Evolutionary conservation across 2,888 invertebrate genomes (phyloP).

Genomic region (Lamproptera curius): DNA sequence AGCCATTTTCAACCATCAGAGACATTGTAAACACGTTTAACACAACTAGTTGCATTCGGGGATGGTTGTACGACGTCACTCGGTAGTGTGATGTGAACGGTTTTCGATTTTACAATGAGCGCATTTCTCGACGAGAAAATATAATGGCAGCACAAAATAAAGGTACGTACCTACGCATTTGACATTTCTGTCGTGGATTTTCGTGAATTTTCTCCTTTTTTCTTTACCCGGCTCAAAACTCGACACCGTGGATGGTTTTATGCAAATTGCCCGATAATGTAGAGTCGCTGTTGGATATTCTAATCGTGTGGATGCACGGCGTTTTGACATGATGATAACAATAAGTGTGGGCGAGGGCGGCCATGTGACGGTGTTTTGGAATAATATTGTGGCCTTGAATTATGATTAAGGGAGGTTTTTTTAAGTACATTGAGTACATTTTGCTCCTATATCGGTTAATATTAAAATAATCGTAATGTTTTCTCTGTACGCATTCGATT

Average conservation of each 20-base stretch:
- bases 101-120: slow-evolving; percentile 53
- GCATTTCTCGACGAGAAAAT: slow-evolving; percentile 41
- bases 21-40: slow-evolving; percentile 63
- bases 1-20: slow-evolving; percentile 59
- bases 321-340: slow-evolving; percentile 56
- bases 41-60: slow-evolving; percentile 38
- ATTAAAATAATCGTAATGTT: background rate
- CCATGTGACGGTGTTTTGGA: slow-evolving; percentile 59
- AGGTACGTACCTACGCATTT: slow-evolving; percentile 43
- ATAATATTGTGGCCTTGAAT: slow-evolving; percentile 44
- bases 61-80: slow-evolving; percentile 28
- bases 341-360: slow-evolving; percentile 55
- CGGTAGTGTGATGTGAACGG: slow-evolving; percentile 54
- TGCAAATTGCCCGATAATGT: slow-evolving; percentile 34
- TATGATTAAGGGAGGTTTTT: slow-evolving; percentile 20
- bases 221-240: slow-evolving; percentile 7
- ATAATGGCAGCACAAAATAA: slow-evolving; percentile 70
- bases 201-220: slow-evolving; percentile 16
- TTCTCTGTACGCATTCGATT: background rate
- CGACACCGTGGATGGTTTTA: slow-evolving; percentile 24
- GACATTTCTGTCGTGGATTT: slow-evolving; percentile 21
- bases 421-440: no score
- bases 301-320: slow-evolving; percentile 38
- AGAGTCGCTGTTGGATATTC: slow-evolving; percentile 34
- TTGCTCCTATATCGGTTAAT: no score